Percentiles rank a stretch among this genome's conserved stretches.
Evolutionary conservation across 2,888 invertebrate species (phyloP).

Genomic region (Agelastica alni): DNA sequence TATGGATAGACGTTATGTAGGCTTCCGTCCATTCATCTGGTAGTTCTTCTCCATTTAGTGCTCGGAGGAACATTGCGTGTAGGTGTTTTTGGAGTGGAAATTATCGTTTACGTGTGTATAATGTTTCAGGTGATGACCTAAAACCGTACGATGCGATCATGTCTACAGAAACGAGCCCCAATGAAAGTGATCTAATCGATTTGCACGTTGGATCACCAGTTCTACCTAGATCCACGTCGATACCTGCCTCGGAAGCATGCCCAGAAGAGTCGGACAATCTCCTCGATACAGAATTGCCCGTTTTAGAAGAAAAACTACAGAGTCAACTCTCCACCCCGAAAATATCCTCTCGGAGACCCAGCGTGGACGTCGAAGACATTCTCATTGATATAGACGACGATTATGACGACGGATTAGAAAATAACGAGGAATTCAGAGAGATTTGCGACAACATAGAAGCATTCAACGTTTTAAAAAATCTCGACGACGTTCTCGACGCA

Average conservation of each 20-base stretch:
- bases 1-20: too few species aligned
- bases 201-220: slow-evolving; percentile 50
- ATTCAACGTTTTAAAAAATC: slow-evolving; percentile 63
- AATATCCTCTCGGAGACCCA: slow-evolving; percentile 33
- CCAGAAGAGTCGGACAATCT: slow-evolving; percentile 46
- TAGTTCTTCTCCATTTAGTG: too few species aligned
- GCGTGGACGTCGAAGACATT: slow-evolving; percentile 53
- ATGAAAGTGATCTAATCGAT: slow-evolving; percentile 51
- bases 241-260: slow-evolving; percentile 23
- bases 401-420: slow-evolving; percentile 17
- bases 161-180: slow-evolving; percentile 34
- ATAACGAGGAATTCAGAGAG: slow-evolving; percentile 23
- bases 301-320: slow-evolving; percentile 51
- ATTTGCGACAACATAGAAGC: slow-evolving; percentile 44
- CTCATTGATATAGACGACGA: slow-evolving; percentile 50
- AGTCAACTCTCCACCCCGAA: slow-evolving; percentile 24
- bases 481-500: slow-evolving; percentile 63
- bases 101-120: too few species aligned
- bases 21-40: too few species aligned
- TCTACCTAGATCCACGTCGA: slow-evolving; percentile 39
- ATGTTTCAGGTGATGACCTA: slow-evolving; percentile 40
- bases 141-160: slow-evolving; percentile 30
- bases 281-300: slow-evolving; percentile 52
- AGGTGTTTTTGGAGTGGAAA: too few species aligned
- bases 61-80: too few species aligned